phyloP scores from a whole-genome alignment of 2,888 invertebrate species.

The Xylocampa areola region DNA sequence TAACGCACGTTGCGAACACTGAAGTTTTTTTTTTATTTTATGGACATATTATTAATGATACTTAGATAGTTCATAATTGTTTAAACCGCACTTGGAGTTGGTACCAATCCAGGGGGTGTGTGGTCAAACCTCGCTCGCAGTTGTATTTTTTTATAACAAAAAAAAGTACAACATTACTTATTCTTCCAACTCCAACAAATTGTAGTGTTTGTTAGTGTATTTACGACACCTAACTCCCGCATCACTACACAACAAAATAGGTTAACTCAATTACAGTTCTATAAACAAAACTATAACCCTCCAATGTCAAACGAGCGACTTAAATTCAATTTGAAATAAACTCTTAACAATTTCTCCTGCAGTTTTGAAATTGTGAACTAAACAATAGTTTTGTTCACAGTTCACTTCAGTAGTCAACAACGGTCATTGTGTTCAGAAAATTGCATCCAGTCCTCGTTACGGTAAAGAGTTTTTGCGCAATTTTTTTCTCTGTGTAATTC shows the following conservation, averaged over 20 bases:
- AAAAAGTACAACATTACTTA: no score
- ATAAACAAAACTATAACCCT: constrained; percentile 2
- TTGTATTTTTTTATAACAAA: no score
- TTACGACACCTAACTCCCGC: not conserved
- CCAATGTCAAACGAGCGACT: constrained; percentile 21
- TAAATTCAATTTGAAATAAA: constrained; percentile 37
- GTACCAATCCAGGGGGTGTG: no score
- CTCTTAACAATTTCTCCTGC: constrained; percentile 32
- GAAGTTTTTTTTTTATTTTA: no score
- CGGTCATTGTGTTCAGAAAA: constrained; percentile 64
- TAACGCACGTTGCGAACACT: no score
- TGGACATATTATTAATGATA: no score
- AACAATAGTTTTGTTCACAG: constrained; percentile 43
- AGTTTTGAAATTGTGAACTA: constrained; percentile 38
- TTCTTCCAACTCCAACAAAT: no score
- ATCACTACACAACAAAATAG: not conserved
- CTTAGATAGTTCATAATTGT: no score
- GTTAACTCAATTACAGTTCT: constrained; percentile 9
- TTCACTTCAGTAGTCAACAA: constrained; percentile 53
- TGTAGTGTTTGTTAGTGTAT: no score
- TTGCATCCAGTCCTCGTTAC: constrained; percentile 53
- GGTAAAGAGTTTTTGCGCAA: constrained; percentile 17
- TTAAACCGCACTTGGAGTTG: no score
- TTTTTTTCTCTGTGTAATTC: constrained; percentile 50
- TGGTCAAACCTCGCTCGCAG: no score